These are phyloP conservation scores for Holacanthella duospinosa DNA, from an alignment of 2,888 invertebrate genomes.

Conservation along the genomic window DNA sequence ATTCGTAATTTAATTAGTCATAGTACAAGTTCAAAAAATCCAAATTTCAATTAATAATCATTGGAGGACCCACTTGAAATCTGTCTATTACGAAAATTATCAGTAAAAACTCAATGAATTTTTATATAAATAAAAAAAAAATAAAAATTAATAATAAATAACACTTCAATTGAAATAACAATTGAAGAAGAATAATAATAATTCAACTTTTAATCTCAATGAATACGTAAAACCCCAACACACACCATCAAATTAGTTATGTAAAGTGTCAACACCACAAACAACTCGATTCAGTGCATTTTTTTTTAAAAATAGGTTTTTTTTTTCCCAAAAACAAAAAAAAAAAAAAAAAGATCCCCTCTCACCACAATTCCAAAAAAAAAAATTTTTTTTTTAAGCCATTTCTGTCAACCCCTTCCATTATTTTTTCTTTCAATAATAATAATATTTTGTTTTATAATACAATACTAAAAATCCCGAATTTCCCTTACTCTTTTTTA, in stretches of 20 bases:
- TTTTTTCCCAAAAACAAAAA: not conserved
- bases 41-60: too few species aligned
- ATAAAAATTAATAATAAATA: too few species aligned
- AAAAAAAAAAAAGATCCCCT: too few species aligned
- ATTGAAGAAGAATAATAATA: not conserved
- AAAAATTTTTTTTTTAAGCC: not conserved
- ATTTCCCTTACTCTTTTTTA: not conserved
- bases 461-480: too few species aligned
- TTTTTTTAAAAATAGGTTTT: not conserved
- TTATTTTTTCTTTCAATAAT: not conserved
- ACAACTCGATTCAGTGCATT: not conserved
- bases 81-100: too few species aligned
- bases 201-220: constrained; percentile 1
- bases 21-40: too few species aligned
- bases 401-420: not conserved
- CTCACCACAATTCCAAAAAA: not conserved
- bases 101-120: too few species aligned
- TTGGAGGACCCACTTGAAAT: too few species aligned
- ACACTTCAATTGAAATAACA: too few species aligned
- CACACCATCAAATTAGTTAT: not conserved
- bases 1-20: too few species aligned
- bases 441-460: not conserved
- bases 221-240: not conserved
- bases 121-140: not conserved
- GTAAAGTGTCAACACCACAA: not conserved